Evolutionary conservation across 2,888 invertebrate species (phyloP).

Genomic region (Drosophila helvetica): DNA sequence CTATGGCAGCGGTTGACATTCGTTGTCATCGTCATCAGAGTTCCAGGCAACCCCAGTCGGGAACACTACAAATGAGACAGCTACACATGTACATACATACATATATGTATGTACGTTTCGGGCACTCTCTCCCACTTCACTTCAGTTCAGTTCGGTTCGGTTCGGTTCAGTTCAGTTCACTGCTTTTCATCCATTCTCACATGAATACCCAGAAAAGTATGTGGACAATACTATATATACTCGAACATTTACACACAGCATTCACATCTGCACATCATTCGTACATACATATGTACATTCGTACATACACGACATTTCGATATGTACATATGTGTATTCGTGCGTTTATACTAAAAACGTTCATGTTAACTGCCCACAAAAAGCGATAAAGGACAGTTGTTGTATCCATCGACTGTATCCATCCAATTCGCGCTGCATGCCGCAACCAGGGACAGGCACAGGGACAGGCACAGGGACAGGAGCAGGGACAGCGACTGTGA

Average conservation of each 20-base stretch:
- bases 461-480: no score
- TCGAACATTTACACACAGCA: conserved; percentile 8
- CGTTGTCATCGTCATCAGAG: conserved; percentile 36
- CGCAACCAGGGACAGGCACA: neutral
- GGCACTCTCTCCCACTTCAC: conserved; percentile 10
- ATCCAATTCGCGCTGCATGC: conserved; percentile 2
- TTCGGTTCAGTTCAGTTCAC: neutral
- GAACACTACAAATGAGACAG: conserved; percentile 70
- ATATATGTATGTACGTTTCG: conserved; percentile 1
- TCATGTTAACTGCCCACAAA: conserved; percentile 73
- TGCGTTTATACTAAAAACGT: conserved; percentile 42
- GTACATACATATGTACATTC: neutral
- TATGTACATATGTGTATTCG: conserved; percentile 12
- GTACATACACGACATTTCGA: neutral
- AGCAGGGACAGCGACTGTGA: no score
- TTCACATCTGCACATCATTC: neutral
- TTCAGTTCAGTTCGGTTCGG: no score
- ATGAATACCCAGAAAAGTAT: conserved; percentile 9
- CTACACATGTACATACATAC: conserved; percentile 53
- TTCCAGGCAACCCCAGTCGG: conserved; percentile 48
- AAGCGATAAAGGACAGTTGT: conserved; percentile 74
- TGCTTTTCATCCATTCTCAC: conserved; percentile 23
- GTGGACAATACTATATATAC: conserved; percentile 6
- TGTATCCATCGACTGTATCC: conserved; percentile 21
- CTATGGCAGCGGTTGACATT: conserved; percentile 44